Percentiles rank a stretch among this genome's conserved stretches.
These are phyloP conservation scores for Drepanosiphum platanoidis DNA, from an alignment of 2,888 invertebrate species.

Conservation along the genomic window DNA sequence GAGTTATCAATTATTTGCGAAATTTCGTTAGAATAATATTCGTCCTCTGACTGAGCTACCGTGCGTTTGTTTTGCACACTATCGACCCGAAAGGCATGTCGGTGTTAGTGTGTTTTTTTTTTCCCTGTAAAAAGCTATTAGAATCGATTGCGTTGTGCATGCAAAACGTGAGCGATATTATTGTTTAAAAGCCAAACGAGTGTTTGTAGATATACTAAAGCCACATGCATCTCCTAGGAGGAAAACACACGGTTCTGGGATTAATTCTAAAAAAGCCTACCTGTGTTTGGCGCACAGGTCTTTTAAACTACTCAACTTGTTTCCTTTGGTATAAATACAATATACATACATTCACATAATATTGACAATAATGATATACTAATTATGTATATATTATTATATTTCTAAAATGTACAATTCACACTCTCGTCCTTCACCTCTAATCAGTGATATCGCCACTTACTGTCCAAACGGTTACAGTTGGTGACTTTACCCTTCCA, in stretches of 20 bases:
- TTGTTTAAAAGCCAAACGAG: background rate
- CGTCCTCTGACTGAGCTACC: background rate
- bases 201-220: background rate
- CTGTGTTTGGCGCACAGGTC: conserved; percentile 61
- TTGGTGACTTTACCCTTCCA: conserved; percentile 98
- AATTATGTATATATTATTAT: conserved; percentile 8
- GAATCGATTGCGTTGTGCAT: background rate
- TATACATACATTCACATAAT: conserved; percentile 6
- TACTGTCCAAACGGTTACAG: conserved; percentile 97
- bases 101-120: background rate
- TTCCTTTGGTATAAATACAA: conserved; percentile 33
- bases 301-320: conserved; percentile 55
- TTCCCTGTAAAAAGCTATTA: background rate
- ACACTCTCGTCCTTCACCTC: conserved; percentile 60
- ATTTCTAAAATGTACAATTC: conserved; percentile 53
- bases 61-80: too few relatives aligned
- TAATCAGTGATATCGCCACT: conserved; percentile 68
- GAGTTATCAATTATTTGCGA: too few relatives aligned
- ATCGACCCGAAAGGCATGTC: background rate
- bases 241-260: background rate
- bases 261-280: conserved; percentile 50
- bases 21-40: too few relatives aligned
- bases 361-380: conserved; percentile 11
- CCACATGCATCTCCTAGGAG: conserved; percentile 18
- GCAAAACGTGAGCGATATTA: background rate